phyloP scores from a whole-genome alignment of 2,113 vertebrate species.

The Lagenorhynchus albirostris region DNA sequence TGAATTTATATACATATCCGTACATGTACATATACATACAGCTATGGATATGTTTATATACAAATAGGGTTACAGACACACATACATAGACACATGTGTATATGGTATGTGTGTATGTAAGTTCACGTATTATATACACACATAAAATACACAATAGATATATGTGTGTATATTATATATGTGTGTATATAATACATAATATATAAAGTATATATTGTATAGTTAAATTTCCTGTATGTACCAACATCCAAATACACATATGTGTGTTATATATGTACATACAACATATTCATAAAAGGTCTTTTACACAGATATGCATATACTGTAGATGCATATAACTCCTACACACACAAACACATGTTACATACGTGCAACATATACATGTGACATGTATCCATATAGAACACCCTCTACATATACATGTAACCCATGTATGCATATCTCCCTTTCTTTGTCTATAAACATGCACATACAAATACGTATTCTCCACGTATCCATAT shows the following conservation, averaged over 20 bases:
- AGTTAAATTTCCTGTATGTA: not conserved
- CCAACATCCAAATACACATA: not conserved
- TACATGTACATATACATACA: too few species aligned
- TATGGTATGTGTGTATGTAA: not conserved
- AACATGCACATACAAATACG: accelerated
- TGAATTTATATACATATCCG: too few species aligned
- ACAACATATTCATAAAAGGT: accelerated
- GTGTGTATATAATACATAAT: not conserved
- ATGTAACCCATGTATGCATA: accelerated
- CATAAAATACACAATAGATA: too few species aligned
- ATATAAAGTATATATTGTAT: not conserved
- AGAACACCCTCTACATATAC: accelerated
- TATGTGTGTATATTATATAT: not conserved
- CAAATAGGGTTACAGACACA: not conserved
- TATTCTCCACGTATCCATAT: accelerated
- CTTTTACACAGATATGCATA: accelerated
- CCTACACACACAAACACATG: accelerated
- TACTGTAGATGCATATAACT: accelerated
- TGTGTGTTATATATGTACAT: not conserved
- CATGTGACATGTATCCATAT: accelerated
- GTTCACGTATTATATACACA: accelerated
- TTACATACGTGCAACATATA: accelerated
- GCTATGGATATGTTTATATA: too few species aligned
- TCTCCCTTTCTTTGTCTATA: accelerated
- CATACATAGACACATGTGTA: too few species aligned